These are phyloP conservation scores for Ptiloglossa arizonensis DNA, from an alignment of 1,140 invertebrate species.

Conservation along the genomic window DNA sequence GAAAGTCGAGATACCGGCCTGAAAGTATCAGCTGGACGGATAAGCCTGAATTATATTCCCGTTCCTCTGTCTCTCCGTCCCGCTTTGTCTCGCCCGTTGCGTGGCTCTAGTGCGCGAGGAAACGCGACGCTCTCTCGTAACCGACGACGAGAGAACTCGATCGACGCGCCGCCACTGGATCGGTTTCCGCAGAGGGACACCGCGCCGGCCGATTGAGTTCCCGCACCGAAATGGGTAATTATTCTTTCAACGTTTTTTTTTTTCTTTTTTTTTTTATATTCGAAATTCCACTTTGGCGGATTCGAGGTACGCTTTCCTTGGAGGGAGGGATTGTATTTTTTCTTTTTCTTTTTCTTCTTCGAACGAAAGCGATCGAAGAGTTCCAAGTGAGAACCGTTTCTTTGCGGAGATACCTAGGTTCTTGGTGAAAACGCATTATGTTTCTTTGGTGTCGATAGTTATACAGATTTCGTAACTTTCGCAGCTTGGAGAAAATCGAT, in stretches of 20 bases:
- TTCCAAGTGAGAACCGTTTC: no score
- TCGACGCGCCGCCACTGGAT: constrained; percentile 10
- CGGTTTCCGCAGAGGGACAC: background rate
- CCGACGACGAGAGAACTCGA: constrained; percentile 10
- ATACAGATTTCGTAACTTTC: no score
- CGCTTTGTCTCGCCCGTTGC: constrained; percentile 11
- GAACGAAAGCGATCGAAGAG: no score
- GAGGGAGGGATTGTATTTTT: no score
- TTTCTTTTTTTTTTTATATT: no score
- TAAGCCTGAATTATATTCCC: constrained; percentile 63
- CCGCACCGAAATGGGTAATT: background rate
- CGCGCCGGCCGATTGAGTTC: background rate
- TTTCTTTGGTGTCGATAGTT: no score
- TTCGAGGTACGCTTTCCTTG: no score
- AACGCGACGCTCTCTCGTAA: constrained; percentile 25
- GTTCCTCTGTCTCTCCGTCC: constrained; percentile 21
- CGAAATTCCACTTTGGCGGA: no score
- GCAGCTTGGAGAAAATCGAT: no score
- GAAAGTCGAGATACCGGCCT: constrained; percentile 69
- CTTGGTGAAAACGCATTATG: no score
- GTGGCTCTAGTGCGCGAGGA: constrained; percentile 10
- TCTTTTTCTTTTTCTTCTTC: no score
- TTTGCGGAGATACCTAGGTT: no score
- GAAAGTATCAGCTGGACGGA: constrained; percentile 68
- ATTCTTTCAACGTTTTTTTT: background rate